Base-by-base conservation (phyloP, 2,113 vertebrate genomes). In the Heteronetta atricapilla region DNA sequence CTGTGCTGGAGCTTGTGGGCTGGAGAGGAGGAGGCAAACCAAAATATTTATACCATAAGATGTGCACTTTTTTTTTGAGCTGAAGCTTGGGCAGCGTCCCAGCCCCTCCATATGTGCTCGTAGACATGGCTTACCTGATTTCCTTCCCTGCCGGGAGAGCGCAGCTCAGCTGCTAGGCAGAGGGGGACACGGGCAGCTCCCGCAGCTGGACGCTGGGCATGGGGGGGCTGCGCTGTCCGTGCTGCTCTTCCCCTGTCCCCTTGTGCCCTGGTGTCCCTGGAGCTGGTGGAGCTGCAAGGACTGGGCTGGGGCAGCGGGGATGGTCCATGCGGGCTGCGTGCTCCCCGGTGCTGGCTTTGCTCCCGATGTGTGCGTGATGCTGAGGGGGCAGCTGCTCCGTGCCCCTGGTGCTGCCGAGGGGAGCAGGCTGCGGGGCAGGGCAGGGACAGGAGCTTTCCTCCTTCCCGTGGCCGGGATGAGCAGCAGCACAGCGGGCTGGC, bases 31-130 rank as follows among this genome's bases (percentile, higher is more conserved):
- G 92, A 82, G 87, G 94, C 50, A 75, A 95, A 92, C 90, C 87
- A 94, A 93, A 96, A 97, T 95, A 96, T 97, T 97, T 95, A 90
- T 90, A 85, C 73, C 80, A 22, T 28, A 9, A 92, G 91, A 87
- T 94, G 88, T 80, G 88, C 86, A 83, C 78, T 95, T 94, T 84
- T 55, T 95, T 94, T 95, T 55, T 8, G 46, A 70, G 91, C 72
- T 89, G 86, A 92, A 96, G 90, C 91, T 96, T 96, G 96, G 91
- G 96, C 90, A 95, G 81, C 88, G 25, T 91, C 88, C 86, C 92
- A 94, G 78, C 76, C 85, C 69, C 56, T 94, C 95, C 82, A 86
- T 92, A 92, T 88, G 93, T 90, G 77, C 72, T 67, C 13, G 29
- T 64, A 83, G 83, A 91, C 48, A 2, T 28, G 3, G 42, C 80